Evolutionary conservation across 2,797 vertebrate genomes (phyloP), one percentile per base, ranked within the genome.

Genomic region (Melanotaenia maccullochi): DNA sequence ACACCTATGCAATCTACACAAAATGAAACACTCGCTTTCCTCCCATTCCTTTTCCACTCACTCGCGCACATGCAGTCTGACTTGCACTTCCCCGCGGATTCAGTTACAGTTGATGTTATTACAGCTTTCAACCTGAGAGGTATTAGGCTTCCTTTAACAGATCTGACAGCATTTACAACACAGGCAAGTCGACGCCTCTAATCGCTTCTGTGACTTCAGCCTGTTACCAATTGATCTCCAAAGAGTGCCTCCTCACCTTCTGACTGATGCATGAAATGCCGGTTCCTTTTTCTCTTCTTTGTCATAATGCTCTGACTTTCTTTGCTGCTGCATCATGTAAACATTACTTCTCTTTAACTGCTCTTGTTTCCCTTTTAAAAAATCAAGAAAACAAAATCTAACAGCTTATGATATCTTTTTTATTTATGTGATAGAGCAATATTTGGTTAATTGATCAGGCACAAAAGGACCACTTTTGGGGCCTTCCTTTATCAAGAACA

Each of bases 101-200:
- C 76, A 78, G 91, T 94, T 94, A 87, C 93, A 86, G 83, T 88
- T 94, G 91, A 94, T 94, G 92, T 88, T 93, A 93, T 94, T 94
- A 93, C 88, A 82, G 91, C 92, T 94, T 93, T 94, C 92, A 93
- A 92, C 91, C 91, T 93, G 92, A 93, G 91, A 93, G 92, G 92
- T 93, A 93, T 93, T 93, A 94, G 90, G 85, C 90, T 92, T 93
- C 86, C 90, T 92, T 93, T 90, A 93, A 92, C 93, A 91, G 91
- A 93, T 92, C 92, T 93, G 93, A 93, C 93, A 93, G 90, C 92
- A 91, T 93, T 93, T 93, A 92, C 92, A 93, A 92, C 89, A 89
- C 87, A 82, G 90, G 86, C 88, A 82, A 87, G 91, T 92, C 87
- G 85, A 89, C 89, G 88, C 90, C 89, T 93, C 83, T 91, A 89